Conservation (phyloP, 2,113 vertebrate species). For the zebrafish (Danio rerio) region DNA sequence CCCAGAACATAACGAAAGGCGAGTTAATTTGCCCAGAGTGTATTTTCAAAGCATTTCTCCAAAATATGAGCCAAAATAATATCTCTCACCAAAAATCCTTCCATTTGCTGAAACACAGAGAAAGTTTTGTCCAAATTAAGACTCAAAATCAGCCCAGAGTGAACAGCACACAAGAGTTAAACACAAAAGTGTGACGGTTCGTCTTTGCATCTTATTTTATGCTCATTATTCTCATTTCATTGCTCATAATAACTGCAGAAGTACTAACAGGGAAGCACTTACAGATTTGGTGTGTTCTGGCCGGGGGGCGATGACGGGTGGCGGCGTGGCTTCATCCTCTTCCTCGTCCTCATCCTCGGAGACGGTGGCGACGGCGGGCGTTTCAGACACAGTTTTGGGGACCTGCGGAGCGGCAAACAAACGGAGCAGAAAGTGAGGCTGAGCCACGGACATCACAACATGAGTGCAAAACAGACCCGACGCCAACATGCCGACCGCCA, state of each 20-base stretch:
- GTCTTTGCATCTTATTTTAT: neutral
- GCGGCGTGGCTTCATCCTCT: conserved; percentile 87
- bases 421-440: conserved; percentile 41
- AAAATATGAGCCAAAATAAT: too few relatives aligned
- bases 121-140: too few relatives aligned
- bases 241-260: too few relatives aligned
- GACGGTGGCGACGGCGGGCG: conserved; percentile 86
- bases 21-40: too few relatives aligned
- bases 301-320: conserved; percentile 90
- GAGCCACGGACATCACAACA: conserved; percentile 59
- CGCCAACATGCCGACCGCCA: conserved; percentile 53
- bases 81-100: too few relatives aligned
- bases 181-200: neutral
- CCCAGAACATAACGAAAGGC: too few relatives aligned
- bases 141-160: neutral
- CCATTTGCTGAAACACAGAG: too few relatives aligned
- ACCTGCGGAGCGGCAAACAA: conserved; percentile 70
- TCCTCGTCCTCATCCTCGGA: conserved; percentile 85
- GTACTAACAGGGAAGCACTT: too few relatives aligned
- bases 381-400: conserved; percentile 89
- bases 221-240: neutral
- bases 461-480: conserved; percentile 56
- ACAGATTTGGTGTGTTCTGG: conserved; percentile 98
- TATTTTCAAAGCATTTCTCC: too few relatives aligned
- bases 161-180: neutral